phyloP scores from a whole-genome alignment of 2,113 vertebrate species.

The Centropus bengalensis region DNA sequence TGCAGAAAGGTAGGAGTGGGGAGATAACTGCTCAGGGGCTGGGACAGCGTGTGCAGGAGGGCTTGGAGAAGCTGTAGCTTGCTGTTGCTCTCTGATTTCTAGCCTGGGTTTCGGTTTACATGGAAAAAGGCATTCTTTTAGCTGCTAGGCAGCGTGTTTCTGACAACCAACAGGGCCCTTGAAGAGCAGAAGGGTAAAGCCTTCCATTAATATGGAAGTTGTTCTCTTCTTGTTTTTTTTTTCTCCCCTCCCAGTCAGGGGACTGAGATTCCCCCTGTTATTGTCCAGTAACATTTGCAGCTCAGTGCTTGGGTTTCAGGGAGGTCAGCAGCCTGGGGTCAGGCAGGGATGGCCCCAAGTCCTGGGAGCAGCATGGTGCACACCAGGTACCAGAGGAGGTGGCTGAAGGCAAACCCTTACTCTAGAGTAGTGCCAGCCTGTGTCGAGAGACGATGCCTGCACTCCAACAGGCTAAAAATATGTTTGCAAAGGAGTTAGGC shows the following conservation, averaged over 20 bases:
- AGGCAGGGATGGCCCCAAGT: neutral
- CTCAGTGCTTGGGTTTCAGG: neutral
- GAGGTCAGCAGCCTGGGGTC: neutral
- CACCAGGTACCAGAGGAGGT: neutral
- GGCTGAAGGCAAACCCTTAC: neutral
- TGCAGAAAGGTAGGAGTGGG: neutral
- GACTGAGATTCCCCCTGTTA: neutral
- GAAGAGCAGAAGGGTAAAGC: neutral
- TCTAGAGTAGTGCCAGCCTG: neutral
- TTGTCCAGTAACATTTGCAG: neutral
- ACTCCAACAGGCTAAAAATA: neutral
- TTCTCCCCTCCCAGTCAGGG: neutral
- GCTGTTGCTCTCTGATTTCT: neutral
- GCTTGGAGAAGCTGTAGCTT: neutral
- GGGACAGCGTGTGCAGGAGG: neutral
- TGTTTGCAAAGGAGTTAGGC: neutral
- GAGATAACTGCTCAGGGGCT: neutral
- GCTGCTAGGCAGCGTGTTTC: neutral
- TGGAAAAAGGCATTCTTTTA: neutral
- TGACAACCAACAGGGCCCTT: neutral
- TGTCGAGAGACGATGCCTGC: fast-evolving
- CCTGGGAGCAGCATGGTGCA: neutral
- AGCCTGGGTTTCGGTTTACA: neutral
- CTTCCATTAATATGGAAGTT: neutral
- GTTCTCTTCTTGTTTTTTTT: neutral